A percentile compares a stretch with the other conserved stretches of the same genome.
Conservation (phyloP, 2,797 vertebrate species). For the Lacerta bilineata region DNA sequence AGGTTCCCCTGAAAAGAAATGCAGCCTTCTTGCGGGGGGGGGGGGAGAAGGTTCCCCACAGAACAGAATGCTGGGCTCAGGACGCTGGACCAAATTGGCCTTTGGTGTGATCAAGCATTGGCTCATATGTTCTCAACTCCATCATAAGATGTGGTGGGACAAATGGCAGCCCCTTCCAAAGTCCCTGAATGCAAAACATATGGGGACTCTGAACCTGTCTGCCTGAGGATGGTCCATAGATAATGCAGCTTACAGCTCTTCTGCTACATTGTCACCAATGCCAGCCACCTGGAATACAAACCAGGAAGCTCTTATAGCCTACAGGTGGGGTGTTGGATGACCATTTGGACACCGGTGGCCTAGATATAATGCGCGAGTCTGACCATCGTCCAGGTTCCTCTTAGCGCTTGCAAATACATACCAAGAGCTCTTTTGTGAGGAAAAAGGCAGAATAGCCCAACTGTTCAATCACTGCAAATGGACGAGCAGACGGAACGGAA, state of each 20-base stretch:
- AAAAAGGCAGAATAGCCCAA: conserved; percentile 33
- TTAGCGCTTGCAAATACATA: neutral
- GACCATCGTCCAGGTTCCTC: conserved; percentile 26
- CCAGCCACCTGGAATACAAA: neutral
- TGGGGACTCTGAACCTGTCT: neutral
- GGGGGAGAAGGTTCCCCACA: too few species aligned
- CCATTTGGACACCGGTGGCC: conserved; percentile 8
- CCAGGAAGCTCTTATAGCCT: neutral
- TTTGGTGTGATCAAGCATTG: too few species aligned
- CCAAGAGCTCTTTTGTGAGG: conserved; percentile 24
- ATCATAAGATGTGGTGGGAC: neutral
- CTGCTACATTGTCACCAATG: neutral
- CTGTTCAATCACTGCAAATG: conserved; percentile 27
- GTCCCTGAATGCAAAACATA: neutral
- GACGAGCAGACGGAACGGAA: conserved; percentile 29
- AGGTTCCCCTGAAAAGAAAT: too few species aligned
- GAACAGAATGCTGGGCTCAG: too few species aligned
- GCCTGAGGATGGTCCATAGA: neutral
- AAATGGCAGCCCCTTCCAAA: neutral
- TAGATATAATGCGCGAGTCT: conserved; percentile 3
- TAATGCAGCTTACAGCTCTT: neutral
- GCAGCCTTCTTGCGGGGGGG: too few species aligned
- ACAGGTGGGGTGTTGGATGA: neutral
- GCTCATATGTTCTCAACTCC: neutral
- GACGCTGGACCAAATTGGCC: too few species aligned